Evolutionary conservation across 2,888 invertebrate species (phyloP), one percentile per base, ranked within the genome.

Genomic region (Augochlorella aurata): DNA sequence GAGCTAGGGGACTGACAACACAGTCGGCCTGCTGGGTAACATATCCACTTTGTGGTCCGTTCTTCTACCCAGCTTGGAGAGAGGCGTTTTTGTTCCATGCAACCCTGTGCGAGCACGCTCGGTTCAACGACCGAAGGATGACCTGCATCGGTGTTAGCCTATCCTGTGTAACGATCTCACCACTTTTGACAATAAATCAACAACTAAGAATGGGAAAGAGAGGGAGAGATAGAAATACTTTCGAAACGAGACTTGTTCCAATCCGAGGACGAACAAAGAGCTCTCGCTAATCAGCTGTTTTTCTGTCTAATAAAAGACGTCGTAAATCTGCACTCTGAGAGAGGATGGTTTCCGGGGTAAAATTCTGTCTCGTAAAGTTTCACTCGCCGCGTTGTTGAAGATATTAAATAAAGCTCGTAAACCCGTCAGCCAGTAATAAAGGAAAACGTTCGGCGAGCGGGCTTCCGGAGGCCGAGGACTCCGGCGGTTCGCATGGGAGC

Each of bases 61-160:
- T 29, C 49, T 70, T 65, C 61, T 44, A 24, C 54, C 63, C 52
- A 54, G 65, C 52, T 21, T n/a, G 38, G 79, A 29, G 16, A 18
- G 72, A 65, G 77, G 69, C 58, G 67, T 79, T 88, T 87, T 87
- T 74, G 74, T 86, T 77, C 73, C 47, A 44, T 73, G 79, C 83
- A 79, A 85, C 80, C 29, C 38, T 77, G 73, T 76, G 52, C 65
- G 49, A 12, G 12, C 52, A 2, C 12, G 7, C 18, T 29, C 54
- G 71, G 83, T 84, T 88, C 83, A 71, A 81, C 58, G 87, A 74
- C 87, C 87, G 82, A 81, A 71, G 83, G 88, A 88, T 83, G 85
- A 88, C 87, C 88, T 87, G 88, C 82, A 87, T 87, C 82, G 72
- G 16, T 58, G 63, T 65, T 10, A 50, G n/a, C 66, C 50, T 50